These are phyloP conservation scores for Tetragonula clypearis DNA, from an alignment of 1,140 invertebrate genomes.

Conservation along the genomic window DNA sequence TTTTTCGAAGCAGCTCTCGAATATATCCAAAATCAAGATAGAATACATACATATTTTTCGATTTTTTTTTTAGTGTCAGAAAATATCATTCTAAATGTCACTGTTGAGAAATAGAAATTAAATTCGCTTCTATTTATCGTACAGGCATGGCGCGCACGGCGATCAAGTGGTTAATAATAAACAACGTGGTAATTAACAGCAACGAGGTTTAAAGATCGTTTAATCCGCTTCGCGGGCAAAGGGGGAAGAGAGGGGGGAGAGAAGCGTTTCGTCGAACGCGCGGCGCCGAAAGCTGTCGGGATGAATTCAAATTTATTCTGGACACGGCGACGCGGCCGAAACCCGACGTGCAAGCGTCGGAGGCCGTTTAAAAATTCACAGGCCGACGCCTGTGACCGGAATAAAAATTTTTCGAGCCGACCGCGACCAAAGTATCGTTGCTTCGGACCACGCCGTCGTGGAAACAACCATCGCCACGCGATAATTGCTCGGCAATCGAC, in stretches of 20 bases:
- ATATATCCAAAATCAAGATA: no score
- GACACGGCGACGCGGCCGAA: neutral
- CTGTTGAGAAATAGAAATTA: no score
- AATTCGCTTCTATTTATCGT: no score
- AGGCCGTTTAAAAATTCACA: constrained; percentile 19
- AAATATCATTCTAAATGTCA: no score
- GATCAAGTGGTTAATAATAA: neutral
- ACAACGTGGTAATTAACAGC: neutral
- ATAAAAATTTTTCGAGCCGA: constrained; percentile 1
- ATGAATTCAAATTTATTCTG: constrained; percentile 25
- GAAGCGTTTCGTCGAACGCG: no score
- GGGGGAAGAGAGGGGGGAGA: no score
- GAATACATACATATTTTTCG: no score
- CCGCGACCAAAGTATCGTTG: neutral
- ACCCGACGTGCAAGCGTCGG: neutral
- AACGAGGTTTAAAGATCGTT: neutral
- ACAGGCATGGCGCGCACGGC: no score
- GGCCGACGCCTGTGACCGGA: neutral
- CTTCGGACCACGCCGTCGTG: no score
- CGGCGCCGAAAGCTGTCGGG: neutral
- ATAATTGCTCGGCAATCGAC: constrained; percentile 46
- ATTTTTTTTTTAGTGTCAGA: no score
- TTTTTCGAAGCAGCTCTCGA: no score
- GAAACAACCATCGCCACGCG: constrained; percentile 42
- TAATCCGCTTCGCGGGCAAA: neutral